Evolutionary conservation across 37 sponge, comb jelly and placozoan genomes (phyloP), one percentile per base, ranked within the genome.

Genomic region (Theonella swinhoei): DNA sequence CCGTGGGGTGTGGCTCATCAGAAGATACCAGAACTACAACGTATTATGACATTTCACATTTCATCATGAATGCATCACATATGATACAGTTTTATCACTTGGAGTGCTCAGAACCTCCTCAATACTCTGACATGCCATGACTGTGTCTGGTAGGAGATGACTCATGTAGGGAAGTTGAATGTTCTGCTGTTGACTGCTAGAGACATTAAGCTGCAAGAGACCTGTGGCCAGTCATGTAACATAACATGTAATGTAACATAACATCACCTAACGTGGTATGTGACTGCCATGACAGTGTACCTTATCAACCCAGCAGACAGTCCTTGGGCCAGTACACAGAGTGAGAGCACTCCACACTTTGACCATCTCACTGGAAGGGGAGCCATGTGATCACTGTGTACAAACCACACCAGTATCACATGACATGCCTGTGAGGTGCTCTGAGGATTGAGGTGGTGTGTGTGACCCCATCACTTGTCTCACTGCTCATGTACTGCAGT

Each of bases 311-410:
- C 23, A 39, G 33, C 70, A 76, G 26, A 82, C 59, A 47, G 58
- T 67, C 31, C 37, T 28, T 14, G n/a, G 54, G 3, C 78, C 64
- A 39, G 75, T 71, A 76, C 85, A 91, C 5, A 86, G 72, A 31
- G 87, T 91, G 1, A 91, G 67, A 23, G 87, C 82, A 40, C 87
- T 85, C 91, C 91, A 91, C 41, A 91, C 74, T 30, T 75, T 81
- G 30, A 68, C 77, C 25, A 82, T 59, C 36, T 91, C 78, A 39
- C 91, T 91, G 73, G 3, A 20, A 67, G 28, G 59, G 34, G 22
- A 23, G 19, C 25, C 26, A 26, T 58, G 60, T 58, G 60, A 20
- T 11, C 19, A 23, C 5, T 5, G 66, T 7, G 30, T 7, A n/a
- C 29, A 65, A 7, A 65, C n/a, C 29, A 29, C 30, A 65, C 19